Evolutionary conservation across 2,797 vertebrate genomes (phyloP).

Genomic region (Danio choprae): DNA sequence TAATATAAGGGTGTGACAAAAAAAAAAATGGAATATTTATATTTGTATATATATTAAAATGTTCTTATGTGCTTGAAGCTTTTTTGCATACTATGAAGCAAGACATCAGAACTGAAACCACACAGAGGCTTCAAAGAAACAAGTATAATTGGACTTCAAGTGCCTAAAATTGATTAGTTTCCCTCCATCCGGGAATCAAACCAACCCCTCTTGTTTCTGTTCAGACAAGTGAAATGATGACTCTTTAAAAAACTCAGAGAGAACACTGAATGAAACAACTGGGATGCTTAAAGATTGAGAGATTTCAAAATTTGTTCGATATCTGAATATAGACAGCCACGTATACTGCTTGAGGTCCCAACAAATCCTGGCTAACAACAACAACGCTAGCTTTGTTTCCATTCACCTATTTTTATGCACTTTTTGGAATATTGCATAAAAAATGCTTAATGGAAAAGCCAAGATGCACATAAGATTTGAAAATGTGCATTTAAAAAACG

Average conservation of each 20-base stretch:
- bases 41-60: not conserved
- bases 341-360: not conserved
- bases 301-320: constrained; percentile 2
- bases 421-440: no score
- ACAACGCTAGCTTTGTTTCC: not conserved
- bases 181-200: not conserved
- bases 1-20: not conserved
- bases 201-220: constrained; percentile 5
- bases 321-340: not conserved
- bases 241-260: constrained; percentile 10
- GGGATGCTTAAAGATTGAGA: not conserved
- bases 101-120: constrained; percentile 1
- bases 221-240: constrained; percentile 9
- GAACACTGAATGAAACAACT: not conserved
- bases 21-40: not conserved
- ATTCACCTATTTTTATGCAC: no score
- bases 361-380: not conserved
- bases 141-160: constrained; percentile 26
- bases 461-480: no score
- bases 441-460: no score
- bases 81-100: not conserved
- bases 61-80: constrained; percentile 2
- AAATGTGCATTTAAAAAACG: no score
- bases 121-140: constrained; percentile 8
- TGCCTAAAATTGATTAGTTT: constrained; percentile 32